Conservation (phyloP, 2,888 invertebrate species). For the Drosophila dives region DNA sequence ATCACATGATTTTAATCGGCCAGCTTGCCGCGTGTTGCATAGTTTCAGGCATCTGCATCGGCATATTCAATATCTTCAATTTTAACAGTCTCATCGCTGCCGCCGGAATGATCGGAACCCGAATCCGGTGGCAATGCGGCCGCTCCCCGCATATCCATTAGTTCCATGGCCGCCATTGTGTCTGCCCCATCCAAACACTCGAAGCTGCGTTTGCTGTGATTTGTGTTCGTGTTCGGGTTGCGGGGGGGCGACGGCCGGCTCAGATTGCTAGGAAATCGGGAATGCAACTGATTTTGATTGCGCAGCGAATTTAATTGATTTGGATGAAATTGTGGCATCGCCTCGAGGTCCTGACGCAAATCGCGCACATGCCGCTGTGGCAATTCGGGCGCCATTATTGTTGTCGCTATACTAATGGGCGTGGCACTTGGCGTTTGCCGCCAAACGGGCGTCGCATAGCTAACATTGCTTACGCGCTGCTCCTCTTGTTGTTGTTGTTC, state of each 20-base stretch:
- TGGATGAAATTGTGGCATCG: conserved; percentile 76
- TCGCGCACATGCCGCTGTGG: conserved; percentile 74
- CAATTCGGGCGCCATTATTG: conserved; percentile 9
- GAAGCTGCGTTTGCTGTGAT: conserved; percentile 37
- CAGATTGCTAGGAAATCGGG: conserved; percentile 35
- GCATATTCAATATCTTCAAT: conserved; percentile 84
- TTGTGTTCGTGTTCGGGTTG: conserved; percentile 17
- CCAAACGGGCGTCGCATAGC: conserved; percentile 60
- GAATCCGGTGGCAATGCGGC: conserved; percentile 65
- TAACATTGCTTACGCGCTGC: conserved; percentile 30
- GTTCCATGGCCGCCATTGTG: conserved; percentile 69
- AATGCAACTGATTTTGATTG: conserved; percentile 66
- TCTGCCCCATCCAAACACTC: conserved; percentile 64
- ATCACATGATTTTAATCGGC: not conserved
- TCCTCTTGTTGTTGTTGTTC: conserved; percentile 34
- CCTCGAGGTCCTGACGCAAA: conserved; percentile 80
- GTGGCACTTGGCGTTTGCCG: conserved; percentile 45
- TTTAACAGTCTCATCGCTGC: conserved; percentile 84
- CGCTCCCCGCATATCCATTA: conserved; percentile 72
- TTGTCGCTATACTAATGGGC: conserved; percentile 29
- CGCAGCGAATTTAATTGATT: conserved; percentile 58
- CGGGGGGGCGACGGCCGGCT: conserved; percentile 3
- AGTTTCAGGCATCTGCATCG: conserved; percentile 82
- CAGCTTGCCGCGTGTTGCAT: conserved; percentile 21
- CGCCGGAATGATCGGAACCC: conserved; percentile 85